These are phyloP conservation scores for Melipona bicolor DNA, from an alignment of 2,888 invertebrate species.

Conservation along the genomic window DNA sequence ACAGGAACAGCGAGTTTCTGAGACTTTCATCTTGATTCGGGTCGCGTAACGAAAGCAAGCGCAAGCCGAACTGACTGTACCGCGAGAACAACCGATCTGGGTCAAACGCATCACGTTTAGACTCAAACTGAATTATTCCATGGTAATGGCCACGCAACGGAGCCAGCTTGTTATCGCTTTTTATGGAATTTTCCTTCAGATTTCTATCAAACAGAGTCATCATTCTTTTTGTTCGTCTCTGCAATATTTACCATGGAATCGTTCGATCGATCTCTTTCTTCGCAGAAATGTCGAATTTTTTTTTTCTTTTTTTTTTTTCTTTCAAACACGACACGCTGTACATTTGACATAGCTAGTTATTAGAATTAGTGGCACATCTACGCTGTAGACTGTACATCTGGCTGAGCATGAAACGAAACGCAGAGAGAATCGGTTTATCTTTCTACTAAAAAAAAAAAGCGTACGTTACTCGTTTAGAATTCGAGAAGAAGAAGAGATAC, in stretches of 20 bases:
- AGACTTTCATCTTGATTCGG: slow-evolving; percentile 45
- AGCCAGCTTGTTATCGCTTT: background rate
- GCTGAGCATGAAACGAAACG: slow-evolving; percentile 41
- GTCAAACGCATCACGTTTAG: slow-evolving; percentile 23
- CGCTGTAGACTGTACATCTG: slow-evolving; percentile 31
- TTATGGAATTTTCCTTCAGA: no score
- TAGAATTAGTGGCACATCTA: slow-evolving; percentile 41
- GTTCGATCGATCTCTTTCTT: slow-evolving; percentile 1
- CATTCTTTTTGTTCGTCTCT: no score
- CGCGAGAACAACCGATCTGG: slow-evolving; percentile 18
- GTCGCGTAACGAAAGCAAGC: slow-evolving; percentile 49
- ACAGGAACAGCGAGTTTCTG: slow-evolving; percentile 19
- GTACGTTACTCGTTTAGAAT: background rate
- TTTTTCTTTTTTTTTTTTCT: no score
- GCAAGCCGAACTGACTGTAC: slow-evolving; percentile 40
- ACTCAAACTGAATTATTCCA: slow-evolving; percentile 32
- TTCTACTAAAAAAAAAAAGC: no score
- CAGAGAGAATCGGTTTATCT: background rate
- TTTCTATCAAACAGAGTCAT: background rate
- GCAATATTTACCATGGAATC: slow-evolving; percentile 29
- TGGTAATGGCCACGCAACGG: background rate
- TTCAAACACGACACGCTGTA: slow-evolving; percentile 32
- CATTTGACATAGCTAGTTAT: slow-evolving; percentile 20
- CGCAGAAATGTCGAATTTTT: background rate
- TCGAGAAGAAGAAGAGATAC: background rate